Evolutionary conservation across 2,797 vertebrate genomes (phyloP), one percentile per base, ranked within the genome.

Genomic region (Anabas testudineus): DNA sequence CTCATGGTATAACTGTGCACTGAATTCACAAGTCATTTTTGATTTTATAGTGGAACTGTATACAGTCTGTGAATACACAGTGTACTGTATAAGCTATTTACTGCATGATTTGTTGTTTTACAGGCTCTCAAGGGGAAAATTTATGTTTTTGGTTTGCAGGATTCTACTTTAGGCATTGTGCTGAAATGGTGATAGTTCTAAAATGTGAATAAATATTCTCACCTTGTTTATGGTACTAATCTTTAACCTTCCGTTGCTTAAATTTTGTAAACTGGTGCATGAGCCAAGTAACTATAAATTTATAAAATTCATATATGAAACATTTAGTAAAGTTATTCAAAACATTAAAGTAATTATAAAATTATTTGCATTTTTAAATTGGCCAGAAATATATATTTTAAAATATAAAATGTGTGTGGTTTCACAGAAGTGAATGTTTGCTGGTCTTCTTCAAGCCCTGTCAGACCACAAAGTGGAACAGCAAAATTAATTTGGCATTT

Each of bases 11-110:
- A 86, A 84, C 85, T 64, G 76, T 0, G 13, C 58, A 54, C 67
- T 55, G 68, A 76, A 86, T 83, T 80, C 68, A 73, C 74, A 87
- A 84, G 59, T 78, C 18, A 49, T 67, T 78, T 86, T 78, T 76
- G 48, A 77, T 69, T 84, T 76, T 75, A 75, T 78, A 53, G 56
- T 60, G 51, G 34, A 60, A 60, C 28, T 53, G 66, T 75, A 64
- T 59, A 74, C 54, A 69, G 32, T 53, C 53, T 59, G 46, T 57
- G 62, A 73, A 74, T 68, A 58, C 61, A 60, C 30, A 58, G 22
- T 69, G 39, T 43, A 24, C 24, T 61, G 54, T 54, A 49, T 42
- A 34, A 62, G 67, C 51, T 76, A 71, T 74, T 74, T 73, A 55
- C 53, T 57, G 65, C 69, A 67, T 69, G 56, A 37, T 78, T 74